Evolutionary conservation across 2,797 vertebrate genomes (phyloP), one percentile per base, ranked within the genome.

Genomic region (Notoglanidium macrostoma): DNA sequence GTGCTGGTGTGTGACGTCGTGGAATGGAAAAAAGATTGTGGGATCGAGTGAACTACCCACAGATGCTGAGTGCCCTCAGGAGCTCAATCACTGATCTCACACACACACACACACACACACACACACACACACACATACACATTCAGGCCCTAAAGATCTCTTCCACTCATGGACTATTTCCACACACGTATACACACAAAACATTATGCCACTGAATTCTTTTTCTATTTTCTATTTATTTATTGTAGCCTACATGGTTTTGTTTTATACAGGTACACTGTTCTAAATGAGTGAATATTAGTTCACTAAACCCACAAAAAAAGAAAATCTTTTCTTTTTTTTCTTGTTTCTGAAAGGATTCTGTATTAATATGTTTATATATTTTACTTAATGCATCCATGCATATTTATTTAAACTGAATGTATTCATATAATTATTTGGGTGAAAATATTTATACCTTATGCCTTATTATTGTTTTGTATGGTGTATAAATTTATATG

Each of bases 1-100:
- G 87, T 99, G 98, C 92, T 99, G 98, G 98, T 99, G 98, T 32
- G 98, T 99, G 82, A 95, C 95, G 88, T 95, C 96, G 67, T 97
- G 96, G 96, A 97, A 92, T 0, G 98, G 98, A 23, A 98, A 96
- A 95, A 97, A 91, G 92, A 95, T 97, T 91, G 94, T 95, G 51
- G 96, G 95, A 32, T 96, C 96, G 51, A 92, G 92, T 65, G 96
- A 97, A 89, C 85, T 95, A 86, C 93, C 93, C 72, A 96, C 94
- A 83, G 96, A 98, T 29, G 93, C 95, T 0, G 96, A 97, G 89
- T 99, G 98, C 86, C 96, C 96, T 82, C 96, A 94, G 95, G 91
- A 92, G 70, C 79, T 81, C 86, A 86, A 91, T 86, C 90, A 92
- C 91, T 92, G 91, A 92, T 90, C 78, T 84, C 55, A 72, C 89